Conservation (phyloP, 2,113 vertebrate species). For the Neodontobutis hainanensis region DNA sequence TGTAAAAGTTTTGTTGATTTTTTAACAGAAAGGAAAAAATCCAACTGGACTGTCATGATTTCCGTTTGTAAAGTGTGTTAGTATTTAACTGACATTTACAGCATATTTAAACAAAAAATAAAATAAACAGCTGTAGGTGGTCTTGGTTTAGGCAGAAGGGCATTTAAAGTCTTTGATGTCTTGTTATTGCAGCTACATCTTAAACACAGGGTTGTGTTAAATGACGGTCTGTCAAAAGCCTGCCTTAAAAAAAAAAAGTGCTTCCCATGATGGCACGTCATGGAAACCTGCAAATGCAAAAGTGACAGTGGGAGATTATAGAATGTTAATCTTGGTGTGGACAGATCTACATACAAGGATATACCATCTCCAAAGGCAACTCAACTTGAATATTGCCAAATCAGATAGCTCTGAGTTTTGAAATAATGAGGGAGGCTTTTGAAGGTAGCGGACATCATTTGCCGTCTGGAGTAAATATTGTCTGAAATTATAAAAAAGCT, state of each 20-base stretch:
- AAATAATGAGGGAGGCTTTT: no score
- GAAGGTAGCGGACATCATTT: no score
- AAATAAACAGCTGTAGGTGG: neutral
- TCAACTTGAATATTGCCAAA: no score
- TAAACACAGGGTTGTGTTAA: neutral
- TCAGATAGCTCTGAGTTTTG: no score
- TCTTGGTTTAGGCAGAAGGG: neutral
- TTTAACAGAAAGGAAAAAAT: no score
- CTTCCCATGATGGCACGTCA: neutral
- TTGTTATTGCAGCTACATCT: neutral
- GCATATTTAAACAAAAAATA: neutral
- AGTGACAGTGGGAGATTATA: neutral
- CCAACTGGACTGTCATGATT: neutral
- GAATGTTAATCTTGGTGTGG: neutral
- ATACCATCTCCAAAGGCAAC: no score
- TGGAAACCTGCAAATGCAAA: neutral
- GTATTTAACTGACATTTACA: slow-evolving; percentile 5
- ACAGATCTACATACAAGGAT: neutral
- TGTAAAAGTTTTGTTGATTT: no score
- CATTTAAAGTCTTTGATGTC: neutral
- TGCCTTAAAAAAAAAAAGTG: neutral
- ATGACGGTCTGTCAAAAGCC: neutral
- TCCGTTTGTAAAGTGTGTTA: slow-evolving; percentile 5
- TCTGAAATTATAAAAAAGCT: slow-evolving; percentile 18
- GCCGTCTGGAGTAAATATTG: neutral